Evolutionary conservation across 2,797 vertebrate genomes (phyloP), one percentile per base, ranked within the genome.

Genomic region (Glyptemys insculpta): DNA sequence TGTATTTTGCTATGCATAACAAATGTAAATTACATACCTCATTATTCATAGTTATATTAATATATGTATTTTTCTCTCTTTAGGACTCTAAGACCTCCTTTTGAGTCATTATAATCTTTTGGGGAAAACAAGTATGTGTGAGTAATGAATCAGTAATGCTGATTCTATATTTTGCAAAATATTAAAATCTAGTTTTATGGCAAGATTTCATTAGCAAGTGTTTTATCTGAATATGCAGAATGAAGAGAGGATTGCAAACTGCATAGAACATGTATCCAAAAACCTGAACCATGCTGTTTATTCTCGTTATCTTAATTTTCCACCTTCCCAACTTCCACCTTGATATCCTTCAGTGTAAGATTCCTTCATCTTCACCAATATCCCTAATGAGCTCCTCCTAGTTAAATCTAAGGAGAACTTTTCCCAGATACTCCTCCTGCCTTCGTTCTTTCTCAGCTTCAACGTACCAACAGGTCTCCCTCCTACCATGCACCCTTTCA

Each of bases 1-100:
- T 86, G 89, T 52, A 93, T 95, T 97, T 95, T 96, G 47, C 95
- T 93, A 95, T 92, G 49, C 49, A 68, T 94, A 97, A 92, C 49
- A 96, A 95, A 96, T 91, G 88, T 91, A 97, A 97, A 97, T 95
- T 88, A 86, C 76, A 94, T 89, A 95, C 62, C 76, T 90, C 81
- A 88, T 96, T 96, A 62, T 91, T 92, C 90, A 31, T 74, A 95
- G 92, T 95, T 97, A 84, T 93, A 89, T 74, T 95, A 44, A 96
- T 92, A n/a, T 87, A 56, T 57, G 27, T 92, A 62, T 95, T 94
- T 94, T 95, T 91, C 91, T 92, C 92, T 92, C 59, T 25, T 95
- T 96, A 88, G 87, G 79, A 94, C 29, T 91, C 47, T 56, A 92
- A 92, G 21, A 2, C 85, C 68, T 96, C 89, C 34, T 94, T 94